Conservation (phyloP, 2,113 vertebrate genomes). For the Phrynosoma platyrhinos region DNA sequence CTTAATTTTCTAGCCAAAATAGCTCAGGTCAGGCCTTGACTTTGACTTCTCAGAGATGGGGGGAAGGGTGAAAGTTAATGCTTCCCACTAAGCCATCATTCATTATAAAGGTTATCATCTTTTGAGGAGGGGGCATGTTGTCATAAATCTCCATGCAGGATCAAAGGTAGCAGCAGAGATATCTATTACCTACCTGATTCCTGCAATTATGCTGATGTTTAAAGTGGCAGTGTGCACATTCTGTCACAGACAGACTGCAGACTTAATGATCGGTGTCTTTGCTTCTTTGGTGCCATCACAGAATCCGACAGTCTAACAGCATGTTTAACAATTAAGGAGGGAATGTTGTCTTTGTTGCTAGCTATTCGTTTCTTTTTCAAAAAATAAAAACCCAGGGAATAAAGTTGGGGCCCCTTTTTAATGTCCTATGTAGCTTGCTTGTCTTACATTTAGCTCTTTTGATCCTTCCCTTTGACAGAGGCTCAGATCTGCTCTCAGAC, state of each 20-base stretch:
- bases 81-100: not conserved
- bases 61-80: too few relatives aligned
- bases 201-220: not conserved
- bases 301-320: slow-evolving; percentile 26
- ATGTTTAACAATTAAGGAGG: not conserved
- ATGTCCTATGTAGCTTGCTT: slow-evolving; percentile 28
- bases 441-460: slow-evolving; percentile 54
- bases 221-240: not conserved
- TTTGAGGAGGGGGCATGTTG: not conserved
- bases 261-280: not conserved
- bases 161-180: not conserved
- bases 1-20: not conserved
- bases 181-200: slow-evolving; percentile 2
- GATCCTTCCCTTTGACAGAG: slow-evolving; percentile 43
- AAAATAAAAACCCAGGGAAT: not conserved
- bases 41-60: not conserved
- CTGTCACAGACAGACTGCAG: not conserved
- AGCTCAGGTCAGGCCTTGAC: not conserved
- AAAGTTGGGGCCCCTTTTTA: not conserved
- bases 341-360: slow-evolving; percentile 17
- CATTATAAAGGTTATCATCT: slow-evolving; percentile 6
- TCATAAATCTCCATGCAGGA: not conserved
- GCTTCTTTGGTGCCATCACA: not conserved
- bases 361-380: not conserved
- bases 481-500: slow-evolving; percentile 46